Conservation (phyloP, 2,888 invertebrate genomes). For the Agrilus cyanescens region DNA sequence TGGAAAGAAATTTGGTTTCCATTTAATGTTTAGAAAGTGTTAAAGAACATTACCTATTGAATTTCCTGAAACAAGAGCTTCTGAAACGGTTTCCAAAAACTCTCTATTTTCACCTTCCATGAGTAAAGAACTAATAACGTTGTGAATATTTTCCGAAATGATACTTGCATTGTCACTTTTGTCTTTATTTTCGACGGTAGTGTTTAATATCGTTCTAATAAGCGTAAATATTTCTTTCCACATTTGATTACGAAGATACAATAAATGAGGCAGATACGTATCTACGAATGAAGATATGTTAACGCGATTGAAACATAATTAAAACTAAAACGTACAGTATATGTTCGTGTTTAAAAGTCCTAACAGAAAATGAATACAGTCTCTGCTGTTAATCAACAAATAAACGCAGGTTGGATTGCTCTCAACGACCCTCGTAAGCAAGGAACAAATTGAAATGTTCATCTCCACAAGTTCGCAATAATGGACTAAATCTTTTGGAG, state of each 20-base stretch:
- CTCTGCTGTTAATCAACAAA: slow-evolving; percentile 36
- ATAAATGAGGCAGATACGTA: slow-evolving; percentile 28
- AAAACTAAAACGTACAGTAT: slow-evolving; percentile 33
- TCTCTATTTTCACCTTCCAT: slow-evolving; percentile 19
- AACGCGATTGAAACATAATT: not conserved
- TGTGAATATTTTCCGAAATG: slow-evolving; percentile 6
- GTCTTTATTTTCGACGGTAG: not conserved
- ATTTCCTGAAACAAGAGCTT: slow-evolving; percentile 25
- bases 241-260: slow-evolving; percentile 37
- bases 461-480: slow-evolving; percentile 40
- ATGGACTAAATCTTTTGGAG: slow-evolving; percentile 31
- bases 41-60: slow-evolving; percentile 21
- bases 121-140: slow-evolving; percentile 13
- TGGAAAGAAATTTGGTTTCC: slow-evolving; percentile 10
- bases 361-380: slow-evolving; percentile 36
- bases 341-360: slow-evolving; percentile 34
- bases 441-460: slow-evolving; percentile 36
- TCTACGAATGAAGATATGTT: slow-evolving; percentile 22
- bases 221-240: slow-evolving; percentile 39
- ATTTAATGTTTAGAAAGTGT: not conserved
- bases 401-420: slow-evolving; percentile 31
- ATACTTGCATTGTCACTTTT: not conserved
- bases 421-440: slow-evolving; percentile 34
- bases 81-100: slow-evolving; percentile 30
- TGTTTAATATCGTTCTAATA: slow-evolving; percentile 30